Evolutionary conservation across 2,113 vertebrate species (phyloP).

Genomic region (Zonotrichia leucophrys): DNA sequence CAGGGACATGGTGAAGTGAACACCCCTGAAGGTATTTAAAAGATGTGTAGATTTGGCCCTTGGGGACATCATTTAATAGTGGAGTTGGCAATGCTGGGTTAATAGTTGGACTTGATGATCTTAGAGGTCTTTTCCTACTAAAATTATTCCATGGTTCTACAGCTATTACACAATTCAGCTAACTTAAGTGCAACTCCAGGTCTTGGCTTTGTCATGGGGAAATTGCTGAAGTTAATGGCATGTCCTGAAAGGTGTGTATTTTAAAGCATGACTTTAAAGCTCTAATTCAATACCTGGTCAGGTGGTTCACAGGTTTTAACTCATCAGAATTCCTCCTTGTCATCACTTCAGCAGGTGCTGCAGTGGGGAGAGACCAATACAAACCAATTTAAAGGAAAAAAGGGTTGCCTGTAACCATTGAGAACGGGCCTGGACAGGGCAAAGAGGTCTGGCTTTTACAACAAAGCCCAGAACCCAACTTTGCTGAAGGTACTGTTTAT

Average conservation of each 20-base stretch:
- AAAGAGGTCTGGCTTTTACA: neutral
- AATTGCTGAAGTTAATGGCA: neutral
- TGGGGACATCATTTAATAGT: neutral
- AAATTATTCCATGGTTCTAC: neutral
- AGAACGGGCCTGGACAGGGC: neutral
- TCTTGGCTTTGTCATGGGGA: neutral
- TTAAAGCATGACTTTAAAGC: neutral
- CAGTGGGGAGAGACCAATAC: neutral
- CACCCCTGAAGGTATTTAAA: neutral
- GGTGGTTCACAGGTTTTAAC: neutral
- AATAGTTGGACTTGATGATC: neutral
- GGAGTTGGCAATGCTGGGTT: neutral
- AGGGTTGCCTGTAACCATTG: neutral
- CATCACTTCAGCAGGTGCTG: accelerated
- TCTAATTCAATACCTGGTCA: neutral
- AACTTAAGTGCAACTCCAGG: neutral
- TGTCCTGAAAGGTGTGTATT: neutral
- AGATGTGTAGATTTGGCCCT: neutral
- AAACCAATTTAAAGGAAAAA: neutral
- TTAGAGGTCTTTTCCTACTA: neutral
- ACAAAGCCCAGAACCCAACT: neutral
- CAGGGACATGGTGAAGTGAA: neutral
- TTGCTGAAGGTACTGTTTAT: neutral
- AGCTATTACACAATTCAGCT: accelerated
- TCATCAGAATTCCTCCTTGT: neutral